Percentiles rank a stretch among this genome's conserved stretches.
These are phyloP conservation scores for Meiosimyza platycephala DNA, from an alignment of 2,888 invertebrate genomes.

Conservation along the genomic window DNA sequence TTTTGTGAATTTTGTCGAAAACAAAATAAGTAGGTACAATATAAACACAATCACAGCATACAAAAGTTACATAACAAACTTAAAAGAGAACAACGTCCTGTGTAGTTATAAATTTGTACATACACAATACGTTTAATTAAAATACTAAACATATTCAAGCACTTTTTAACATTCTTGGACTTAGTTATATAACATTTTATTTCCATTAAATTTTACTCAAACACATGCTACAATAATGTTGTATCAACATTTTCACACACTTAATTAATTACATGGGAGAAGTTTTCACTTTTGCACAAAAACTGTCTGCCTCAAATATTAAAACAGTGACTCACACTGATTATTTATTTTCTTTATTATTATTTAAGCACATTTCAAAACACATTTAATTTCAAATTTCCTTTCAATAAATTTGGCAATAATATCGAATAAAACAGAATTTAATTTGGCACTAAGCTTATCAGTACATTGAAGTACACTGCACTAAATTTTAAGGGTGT, in stretches of 20 bases:
- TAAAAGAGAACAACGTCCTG: background rate
- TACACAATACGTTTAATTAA: conserved; percentile 19
- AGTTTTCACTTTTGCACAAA: background rate
- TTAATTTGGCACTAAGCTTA: conserved; percentile 64
- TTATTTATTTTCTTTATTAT: background rate
- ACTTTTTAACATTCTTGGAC: conserved; percentile 17
- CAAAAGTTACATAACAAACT: conserved; percentile 1
- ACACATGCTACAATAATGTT: background rate
- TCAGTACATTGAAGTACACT: conserved; percentile 39
- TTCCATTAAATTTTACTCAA: background rate
- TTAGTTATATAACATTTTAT: background rate
- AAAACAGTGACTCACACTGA: background rate
- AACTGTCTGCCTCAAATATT: background rate
- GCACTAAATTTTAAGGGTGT: background rate
- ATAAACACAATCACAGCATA: background rate
- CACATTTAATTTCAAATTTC: background rate
- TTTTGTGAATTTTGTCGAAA: too few relatives aligned
- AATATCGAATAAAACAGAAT: conserved; percentile 38
- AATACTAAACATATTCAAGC: conserved; percentile 20
- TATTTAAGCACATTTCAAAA: background rate
- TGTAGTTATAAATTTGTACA: background rate
- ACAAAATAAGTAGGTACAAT: background rate
- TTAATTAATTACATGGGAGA: background rate
- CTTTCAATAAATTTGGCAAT: background rate
- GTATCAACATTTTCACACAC: background rate